Evolutionary conservation across 2,888 invertebrate species (phyloP).

Genomic region (Ophion obscuratus): DNA sequence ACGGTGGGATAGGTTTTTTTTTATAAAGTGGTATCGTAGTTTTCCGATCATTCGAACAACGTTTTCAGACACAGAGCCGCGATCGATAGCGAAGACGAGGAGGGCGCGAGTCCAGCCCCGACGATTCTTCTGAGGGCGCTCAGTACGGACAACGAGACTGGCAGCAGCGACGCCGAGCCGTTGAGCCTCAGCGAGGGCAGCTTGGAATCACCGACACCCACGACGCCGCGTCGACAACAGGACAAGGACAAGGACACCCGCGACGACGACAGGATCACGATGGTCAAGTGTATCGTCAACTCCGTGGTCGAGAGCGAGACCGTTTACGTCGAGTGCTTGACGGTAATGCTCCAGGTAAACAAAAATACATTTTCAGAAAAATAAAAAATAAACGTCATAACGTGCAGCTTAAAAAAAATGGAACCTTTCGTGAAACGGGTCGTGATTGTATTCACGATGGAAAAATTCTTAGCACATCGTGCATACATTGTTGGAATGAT

Average conservation of each 20-base stretch:
- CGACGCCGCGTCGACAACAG: slow-evolving; percentile 82
- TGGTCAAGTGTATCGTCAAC: slow-evolving; percentile 94
- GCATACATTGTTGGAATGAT: too few species aligned
- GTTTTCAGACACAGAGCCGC: slow-evolving; percentile 80
- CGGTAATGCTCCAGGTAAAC: slow-evolving; percentile 93
- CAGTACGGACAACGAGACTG: slow-evolving; percentile 83
- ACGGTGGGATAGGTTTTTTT: too few species aligned
- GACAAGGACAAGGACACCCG: slow-evolving; percentile 86
- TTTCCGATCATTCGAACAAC: background rate
- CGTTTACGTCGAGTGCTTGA: slow-evolving; percentile 95
- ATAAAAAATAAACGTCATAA: background rate
- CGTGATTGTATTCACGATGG: background rate
- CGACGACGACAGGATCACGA: slow-evolving; percentile 91
- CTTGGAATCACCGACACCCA: slow-evolving; percentile 82
- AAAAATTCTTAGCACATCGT: too few species aligned
- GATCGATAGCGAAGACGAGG: slow-evolving; percentile 83
- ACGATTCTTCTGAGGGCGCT: slow-evolving; percentile 81
- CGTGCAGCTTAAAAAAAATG: background rate
- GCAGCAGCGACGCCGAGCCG: slow-evolving; percentile 83
- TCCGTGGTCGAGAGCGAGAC: slow-evolving; percentile 97
- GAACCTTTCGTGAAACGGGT: background rate
- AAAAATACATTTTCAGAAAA: background rate
- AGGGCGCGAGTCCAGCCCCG: slow-evolving; percentile 81
- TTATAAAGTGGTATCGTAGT: background rate
- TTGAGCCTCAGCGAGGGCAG: slow-evolving; percentile 82